A percentile compares a stretch with the other conserved stretches of the same genome.
Evolutionary conservation across 2,113 vertebrate genomes (phyloP).

Genomic region (Syngnathus scovelli): DNA sequence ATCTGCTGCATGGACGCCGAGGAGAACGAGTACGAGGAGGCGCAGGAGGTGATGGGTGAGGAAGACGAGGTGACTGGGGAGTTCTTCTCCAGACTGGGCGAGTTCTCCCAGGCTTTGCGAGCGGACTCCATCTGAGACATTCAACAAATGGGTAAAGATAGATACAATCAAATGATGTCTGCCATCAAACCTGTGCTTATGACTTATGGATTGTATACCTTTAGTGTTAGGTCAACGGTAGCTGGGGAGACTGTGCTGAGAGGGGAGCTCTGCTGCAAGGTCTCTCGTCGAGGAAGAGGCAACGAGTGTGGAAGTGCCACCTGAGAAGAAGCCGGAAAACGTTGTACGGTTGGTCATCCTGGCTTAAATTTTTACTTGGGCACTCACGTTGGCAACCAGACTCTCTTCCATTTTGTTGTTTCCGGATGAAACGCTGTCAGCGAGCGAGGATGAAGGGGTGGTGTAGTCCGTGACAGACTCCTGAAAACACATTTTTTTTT

Average conservation of each 20-base stretch:
- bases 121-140: slow-evolving; percentile 92
- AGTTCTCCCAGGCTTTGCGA: slow-evolving; percentile 98
- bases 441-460: slow-evolving; percentile 86
- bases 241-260: slow-evolving; percentile 94
- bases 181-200: neutral
- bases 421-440: slow-evolving; percentile 85
- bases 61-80: slow-evolving; percentile 87
- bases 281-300: slow-evolving; percentile 89
- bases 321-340: slow-evolving; percentile 57
- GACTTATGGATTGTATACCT: slow-evolving; percentile 68
- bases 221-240: slow-evolving; percentile 95
- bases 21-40: slow-evolving; percentile 87
- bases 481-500: slow-evolving; percentile 56
- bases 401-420: slow-evolving; percentile 91
- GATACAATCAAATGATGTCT: no score
- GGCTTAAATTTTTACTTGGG: slow-evolving; percentile 22
- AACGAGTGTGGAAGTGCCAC: slow-evolving; percentile 91
- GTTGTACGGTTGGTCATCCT: neutral
- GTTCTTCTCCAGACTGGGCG: slow-evolving; percentile 89
- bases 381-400: slow-evolving; percentile 91
- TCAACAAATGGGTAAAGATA: neutral
- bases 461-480: slow-evolving; percentile 98
- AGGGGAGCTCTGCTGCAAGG: slow-evolving; percentile 90
- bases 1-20: slow-evolving; percentile 92
- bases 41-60: slow-evolving; percentile 80